A percentile compares a stretch with the other conserved stretches of the same genome.
These are phyloP conservation scores for Phragmatobia fuliginosa DNA, from an alignment of 2,888 invertebrate species.

Conservation along the genomic window DNA sequence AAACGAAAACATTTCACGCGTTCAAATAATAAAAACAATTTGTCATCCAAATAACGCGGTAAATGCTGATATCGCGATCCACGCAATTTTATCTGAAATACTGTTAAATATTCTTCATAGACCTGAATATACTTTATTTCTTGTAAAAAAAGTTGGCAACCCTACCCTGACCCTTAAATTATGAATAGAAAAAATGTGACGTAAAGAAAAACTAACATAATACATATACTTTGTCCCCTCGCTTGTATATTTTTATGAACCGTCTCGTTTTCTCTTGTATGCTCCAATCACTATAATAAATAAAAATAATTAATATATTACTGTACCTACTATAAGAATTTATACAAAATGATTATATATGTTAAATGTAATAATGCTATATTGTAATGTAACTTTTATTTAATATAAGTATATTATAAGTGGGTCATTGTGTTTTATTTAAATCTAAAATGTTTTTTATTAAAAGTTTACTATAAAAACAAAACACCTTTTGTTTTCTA, in stretches of 20 bases:
- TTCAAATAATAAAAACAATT: neutral
- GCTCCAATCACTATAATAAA: constrained; percentile 53
- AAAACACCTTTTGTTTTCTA: too few species aligned
- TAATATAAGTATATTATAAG: constrained; percentile 80
- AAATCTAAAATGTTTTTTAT: neutral
- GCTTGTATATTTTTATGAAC: constrained; percentile 73
- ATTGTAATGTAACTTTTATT: constrained; percentile 75
- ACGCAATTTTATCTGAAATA: neutral
- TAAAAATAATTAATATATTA: constrained; percentile 57
- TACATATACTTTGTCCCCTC: constrained; percentile 57
- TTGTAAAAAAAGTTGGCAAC: too few species aligned
- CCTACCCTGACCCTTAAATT: too few species aligned
- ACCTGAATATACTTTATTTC: too few species aligned
- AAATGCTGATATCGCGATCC: too few species aligned
- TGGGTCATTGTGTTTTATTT: constrained; percentile 69
- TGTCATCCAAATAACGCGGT: neutral
- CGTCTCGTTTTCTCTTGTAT: constrained; percentile 60
- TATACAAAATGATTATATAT: constrained; percentile 82
- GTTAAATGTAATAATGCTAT: constrained; percentile 77
- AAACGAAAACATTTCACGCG: neutral
- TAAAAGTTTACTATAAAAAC: too few species aligned
- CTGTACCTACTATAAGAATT: constrained; percentile 59
- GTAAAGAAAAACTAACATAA: constrained; percentile 18
- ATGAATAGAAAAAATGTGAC: constrained; percentile 15
- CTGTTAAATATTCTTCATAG: neutral